A percentile compares a stretch with the other conserved stretches of the same genome.
phyloP scores from a whole-genome alignment of 1,140 invertebrate genomes.

The Ctenoplectra terminalis region DNA sequence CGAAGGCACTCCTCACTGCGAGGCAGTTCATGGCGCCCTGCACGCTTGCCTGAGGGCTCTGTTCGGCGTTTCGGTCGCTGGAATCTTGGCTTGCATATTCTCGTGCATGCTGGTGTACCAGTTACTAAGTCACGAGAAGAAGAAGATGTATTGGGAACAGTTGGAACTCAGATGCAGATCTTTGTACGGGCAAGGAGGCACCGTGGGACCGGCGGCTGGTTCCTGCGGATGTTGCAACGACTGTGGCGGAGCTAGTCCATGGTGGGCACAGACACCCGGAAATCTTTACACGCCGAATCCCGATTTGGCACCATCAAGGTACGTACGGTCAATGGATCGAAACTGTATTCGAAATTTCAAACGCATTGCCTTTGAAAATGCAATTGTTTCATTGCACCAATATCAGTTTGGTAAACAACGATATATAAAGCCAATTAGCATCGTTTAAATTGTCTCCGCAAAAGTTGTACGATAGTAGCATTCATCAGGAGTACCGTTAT shows the following conservation, averaged over 20 bases:
- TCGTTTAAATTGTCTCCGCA: background rate
- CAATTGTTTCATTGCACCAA: background rate
- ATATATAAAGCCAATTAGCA: background rate
- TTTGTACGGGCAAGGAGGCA: constrained; percentile 86
- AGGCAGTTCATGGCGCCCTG: constrained; percentile 92
- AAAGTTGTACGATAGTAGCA: constrained; percentile 1
- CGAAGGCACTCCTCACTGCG: constrained; percentile 92
- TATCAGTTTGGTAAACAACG: background rate
- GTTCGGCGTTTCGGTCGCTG: constrained; percentile 94
- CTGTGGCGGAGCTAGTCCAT: constrained; percentile 85
- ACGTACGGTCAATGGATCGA: constrained; percentile 9
- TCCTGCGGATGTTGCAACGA: constrained; percentile 90
- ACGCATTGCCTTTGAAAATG: background rate
- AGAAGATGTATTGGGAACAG: constrained; percentile 97
- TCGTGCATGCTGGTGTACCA: constrained; percentile 96
- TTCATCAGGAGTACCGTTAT: background rate
- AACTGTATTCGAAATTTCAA: background rate
- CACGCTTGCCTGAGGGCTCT: constrained; percentile 93
- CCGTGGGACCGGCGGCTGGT: constrained; percentile 81
- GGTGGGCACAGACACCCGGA: constrained; percentile 84
- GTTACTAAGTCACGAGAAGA: constrained; percentile 93
- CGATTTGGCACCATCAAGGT: constrained; percentile 82
- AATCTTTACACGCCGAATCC: constrained; percentile 93
- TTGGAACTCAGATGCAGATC: constrained; percentile 92
- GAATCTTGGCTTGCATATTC: constrained; percentile 94